Evolutionary conservation across 2,113 vertebrate species (phyloP).

Genomic region (Mobula hypostoma): DNA sequence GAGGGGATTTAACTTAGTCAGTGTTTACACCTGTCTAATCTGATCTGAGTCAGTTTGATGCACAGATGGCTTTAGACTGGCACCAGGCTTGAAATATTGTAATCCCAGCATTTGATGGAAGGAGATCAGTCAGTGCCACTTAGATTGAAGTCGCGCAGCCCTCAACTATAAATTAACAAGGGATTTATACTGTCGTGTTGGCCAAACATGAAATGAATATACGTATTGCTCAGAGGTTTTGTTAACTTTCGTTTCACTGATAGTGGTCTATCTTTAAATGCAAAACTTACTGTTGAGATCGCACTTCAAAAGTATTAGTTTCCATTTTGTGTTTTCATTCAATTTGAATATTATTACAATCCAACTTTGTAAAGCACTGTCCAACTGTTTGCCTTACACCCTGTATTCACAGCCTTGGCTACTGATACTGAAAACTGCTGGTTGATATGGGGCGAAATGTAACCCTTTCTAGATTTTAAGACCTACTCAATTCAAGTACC

Average conservation of each 20-base stretch:
- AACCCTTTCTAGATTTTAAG: neutral
- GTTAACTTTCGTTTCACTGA: neutral
- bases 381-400: neutral
- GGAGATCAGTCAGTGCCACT: neutral
- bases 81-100: constrained; percentile 6
- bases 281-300: neutral
- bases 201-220: neutral
- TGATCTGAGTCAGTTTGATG: constrained; percentile 32
- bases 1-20: constrained; percentile 19
- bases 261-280: neutral
- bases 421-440: neutral
- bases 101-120: constrained; percentile 21
- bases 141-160: neutral
- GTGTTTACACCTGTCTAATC: constrained; percentile 30
- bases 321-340: neutral
- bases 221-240: neutral
- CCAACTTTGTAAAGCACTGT: neutral
- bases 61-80: constrained; percentile 26
- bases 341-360: neutral
- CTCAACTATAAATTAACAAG: neutral
- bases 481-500: neutral
- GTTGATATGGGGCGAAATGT: neutral
- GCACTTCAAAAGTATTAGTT: neutral
- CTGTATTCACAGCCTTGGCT: neutral
- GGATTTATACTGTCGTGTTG: neutral